These are phyloP conservation scores for Watsonalla binaria DNA, from an alignment of 2,888 invertebrate species.

Conservation along the genomic window DNA sequence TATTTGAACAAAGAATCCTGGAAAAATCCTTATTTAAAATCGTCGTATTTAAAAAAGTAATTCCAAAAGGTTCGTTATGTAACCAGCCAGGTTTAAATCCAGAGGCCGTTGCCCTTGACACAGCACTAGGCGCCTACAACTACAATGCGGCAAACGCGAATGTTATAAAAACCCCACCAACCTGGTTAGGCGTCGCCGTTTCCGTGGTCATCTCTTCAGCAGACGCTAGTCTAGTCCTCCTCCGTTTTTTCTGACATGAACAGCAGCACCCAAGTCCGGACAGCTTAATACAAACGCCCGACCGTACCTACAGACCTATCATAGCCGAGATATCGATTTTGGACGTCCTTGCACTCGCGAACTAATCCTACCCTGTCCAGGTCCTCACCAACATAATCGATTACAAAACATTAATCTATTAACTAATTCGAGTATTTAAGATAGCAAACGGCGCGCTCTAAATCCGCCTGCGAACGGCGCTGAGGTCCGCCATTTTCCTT, in stretches of 20 bases:
- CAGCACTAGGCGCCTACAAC: constrained; percentile 29
- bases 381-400: constrained; percentile 50
- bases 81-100: constrained; percentile 34
- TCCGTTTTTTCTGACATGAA: constrained; percentile 67
- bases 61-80: constrained; percentile 25
- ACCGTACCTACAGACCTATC: constrained; percentile 26
- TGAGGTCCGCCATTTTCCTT: constrained; percentile 63
- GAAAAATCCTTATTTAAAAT: no score
- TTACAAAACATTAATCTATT: constrained; percentile 13
- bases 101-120: constrained; percentile 52
- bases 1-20: no score
- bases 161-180: constrained; percentile 24
- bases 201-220: constrained; percentile 72
- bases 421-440: constrained; percentile 11
- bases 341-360: constrained; percentile 39
- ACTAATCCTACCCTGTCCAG: constrained; percentile 31
- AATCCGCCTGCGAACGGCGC: constrained; percentile 37
- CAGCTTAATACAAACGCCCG: constrained; percentile 43
- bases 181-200: constrained; percentile 75
- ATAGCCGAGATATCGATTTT: constrained; percentile 55
- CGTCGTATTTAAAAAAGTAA: neutral
- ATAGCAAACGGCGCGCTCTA: constrained; percentile 17
- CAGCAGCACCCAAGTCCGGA: constrained; percentile 56
- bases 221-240: constrained; percentile 59
- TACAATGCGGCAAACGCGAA: constrained; percentile 40